Base-by-base conservation (phyloP, 2,113 vertebrate species). In the Sclerurus mexicanus region DNA sequence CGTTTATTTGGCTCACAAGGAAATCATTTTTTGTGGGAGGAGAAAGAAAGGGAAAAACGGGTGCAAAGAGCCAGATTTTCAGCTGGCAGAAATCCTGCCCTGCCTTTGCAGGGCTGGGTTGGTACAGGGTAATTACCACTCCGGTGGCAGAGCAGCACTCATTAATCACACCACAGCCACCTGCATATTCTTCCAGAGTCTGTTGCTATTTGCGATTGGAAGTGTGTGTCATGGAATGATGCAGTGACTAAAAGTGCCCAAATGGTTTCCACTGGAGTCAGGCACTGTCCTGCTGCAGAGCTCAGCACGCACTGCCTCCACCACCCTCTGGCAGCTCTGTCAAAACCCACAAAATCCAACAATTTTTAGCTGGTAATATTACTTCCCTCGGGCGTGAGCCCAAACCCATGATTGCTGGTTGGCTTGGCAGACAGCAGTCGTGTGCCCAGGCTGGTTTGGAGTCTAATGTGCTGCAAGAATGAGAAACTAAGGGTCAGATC, bases 341-440 rank as follows among this genome's bases (percentile, higher is more conserved):
- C 55, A 72, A 71, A 40, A 85, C 39, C 25, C 39, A 42, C 35
- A 16, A 5, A 4, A 28, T 10, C 1, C 5, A 2, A 10, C 23
- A 1, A 9, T 31, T 91, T 92, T 55, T 60, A 75, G 50, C 7
- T 8, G 37, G 17, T 22, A 10, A 14, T 35, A 7, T 85, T 78
- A 30, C 37, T 58, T 46, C 58, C 42, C 49, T 52, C 24, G 42
- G 69, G 37, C 52, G 30, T 1, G 8, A 68, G 19, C 14, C 21
- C 53, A 24, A 12, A 18, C 0, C 22, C 17, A 1, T 1, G 3
- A 42, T 40, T 39, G 2, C 27, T 5, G 50, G 6, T 12, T 50
- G 64, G 44, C 21, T 40, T 20, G 67, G 67, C 25, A 14, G 30
- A 2, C 7, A 49, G 74, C 22, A 7, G 37, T n/a, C 35, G 40